Evolutionary conservation across 1,140 invertebrate species (phyloP).

Genomic region (Berghia stephanieae): DNA sequence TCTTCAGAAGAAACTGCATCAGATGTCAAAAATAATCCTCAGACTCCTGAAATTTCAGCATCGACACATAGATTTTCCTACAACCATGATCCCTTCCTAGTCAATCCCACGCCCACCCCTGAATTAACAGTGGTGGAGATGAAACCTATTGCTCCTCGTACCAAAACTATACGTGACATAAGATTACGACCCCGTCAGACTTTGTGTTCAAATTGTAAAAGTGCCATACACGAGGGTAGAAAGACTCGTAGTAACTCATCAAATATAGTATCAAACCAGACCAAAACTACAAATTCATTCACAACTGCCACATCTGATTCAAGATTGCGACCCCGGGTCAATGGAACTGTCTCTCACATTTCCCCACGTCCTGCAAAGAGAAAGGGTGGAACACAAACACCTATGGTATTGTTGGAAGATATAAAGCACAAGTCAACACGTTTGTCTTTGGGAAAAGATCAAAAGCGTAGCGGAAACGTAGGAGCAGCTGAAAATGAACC

Average conservation of each 20-base stretch:
- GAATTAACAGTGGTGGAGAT: slow-evolving; percentile 27
- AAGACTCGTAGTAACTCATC: background rate
- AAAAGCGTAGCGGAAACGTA: slow-evolving; percentile 11
- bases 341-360: background rate
- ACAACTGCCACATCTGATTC: background rate
- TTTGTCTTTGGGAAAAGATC: background rate
- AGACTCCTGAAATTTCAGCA: slow-evolving; percentile 19
- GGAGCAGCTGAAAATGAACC: background rate
- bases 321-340: background rate
- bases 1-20: slow-evolving; percentile 14
- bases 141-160: background rate
- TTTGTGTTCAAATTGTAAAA: slow-evolving; percentile 23
- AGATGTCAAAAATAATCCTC: slow-evolving; percentile 21
- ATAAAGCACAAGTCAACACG: slow-evolving; percentile 18
- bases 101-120: slow-evolving; percentile 20
- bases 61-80: slow-evolving; percentile 20
- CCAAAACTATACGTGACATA: slow-evolving; percentile 29
- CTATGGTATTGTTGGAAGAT: slow-evolving; percentile 29
- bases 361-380: background rate
- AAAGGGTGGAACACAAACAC: slow-evolving; percentile 15
- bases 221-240: slow-evolving; percentile 16
- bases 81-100: slow-evolving; percentile 20
- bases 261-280: background rate
- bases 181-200: slow-evolving; percentile 25
- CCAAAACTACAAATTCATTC: background rate